A percentile compares a stretch with the other conserved stretches of the same genome.
Conservation (phyloP, 2,113 vertebrate genomes). For the Oostethus manadensis region DNA sequence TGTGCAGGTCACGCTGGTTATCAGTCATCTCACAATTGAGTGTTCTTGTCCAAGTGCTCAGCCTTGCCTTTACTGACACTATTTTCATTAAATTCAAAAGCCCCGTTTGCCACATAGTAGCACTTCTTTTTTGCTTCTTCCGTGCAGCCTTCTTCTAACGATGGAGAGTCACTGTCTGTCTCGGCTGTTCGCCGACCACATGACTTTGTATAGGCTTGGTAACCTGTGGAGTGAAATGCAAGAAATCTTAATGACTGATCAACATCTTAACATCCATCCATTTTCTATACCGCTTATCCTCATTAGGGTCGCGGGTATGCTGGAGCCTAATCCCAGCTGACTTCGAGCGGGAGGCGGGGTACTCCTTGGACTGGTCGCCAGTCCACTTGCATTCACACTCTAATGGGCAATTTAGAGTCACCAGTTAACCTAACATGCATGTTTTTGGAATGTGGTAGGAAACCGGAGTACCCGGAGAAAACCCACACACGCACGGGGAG, state of each 20-base stretch:
- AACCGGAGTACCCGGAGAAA: too few relatives aligned
- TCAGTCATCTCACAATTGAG: slow-evolving; percentile 47
- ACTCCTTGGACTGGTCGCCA: too few relatives aligned
- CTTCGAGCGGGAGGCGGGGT: too few relatives aligned
- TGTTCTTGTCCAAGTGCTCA: slow-evolving; percentile 17
- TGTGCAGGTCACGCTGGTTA: slow-evolving; percentile 3
- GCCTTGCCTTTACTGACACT: slow-evolving; percentile 18
- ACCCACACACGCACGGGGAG: too few relatives aligned
- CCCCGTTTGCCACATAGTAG: slow-evolving; percentile 61
- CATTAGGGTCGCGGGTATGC: too few relatives aligned
- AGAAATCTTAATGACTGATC: not conserved
- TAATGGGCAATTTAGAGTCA: too few relatives aligned
- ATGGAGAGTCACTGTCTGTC: slow-evolving; percentile 23
- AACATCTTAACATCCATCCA: too few relatives aligned
- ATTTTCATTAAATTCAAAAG: slow-evolving; percentile 66
- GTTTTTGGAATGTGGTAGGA: too few relatives aligned
- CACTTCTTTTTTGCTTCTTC: slow-evolving; percentile 30
- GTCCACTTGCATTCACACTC: too few relatives aligned
- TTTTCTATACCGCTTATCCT: too few relatives aligned
- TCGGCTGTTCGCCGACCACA: not conserved
- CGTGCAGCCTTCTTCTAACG: slow-evolving; percentile 24
- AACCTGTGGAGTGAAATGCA: slow-evolving; percentile 64
- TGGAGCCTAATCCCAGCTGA: too few relatives aligned
- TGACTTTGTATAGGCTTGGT: slow-evolving; percentile 64
- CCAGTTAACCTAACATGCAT: too few relatives aligned